Conservation (phyloP, 2,113 vertebrate genomes). For the Chloroceryle aenea region DNA sequence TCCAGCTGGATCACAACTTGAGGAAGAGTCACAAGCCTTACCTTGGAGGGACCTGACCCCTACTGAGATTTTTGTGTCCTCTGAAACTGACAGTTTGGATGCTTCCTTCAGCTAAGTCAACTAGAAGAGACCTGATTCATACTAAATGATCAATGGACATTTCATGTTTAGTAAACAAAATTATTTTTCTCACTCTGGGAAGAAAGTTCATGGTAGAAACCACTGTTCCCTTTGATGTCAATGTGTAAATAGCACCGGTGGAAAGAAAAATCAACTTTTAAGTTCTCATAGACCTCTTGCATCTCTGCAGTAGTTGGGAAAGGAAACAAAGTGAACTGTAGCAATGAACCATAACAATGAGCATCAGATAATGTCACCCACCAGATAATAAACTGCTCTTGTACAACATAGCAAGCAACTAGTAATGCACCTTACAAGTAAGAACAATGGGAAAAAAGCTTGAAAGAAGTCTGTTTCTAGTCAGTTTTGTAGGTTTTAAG, state of each 20-base stretch:
- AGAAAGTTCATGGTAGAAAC: not conserved
- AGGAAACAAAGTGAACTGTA: not conserved
- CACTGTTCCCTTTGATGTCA: not conserved
- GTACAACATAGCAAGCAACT: not conserved
- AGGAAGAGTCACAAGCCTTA: not conserved
- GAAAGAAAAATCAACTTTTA: not conserved
- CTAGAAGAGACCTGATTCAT: not conserved
- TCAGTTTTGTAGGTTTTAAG: not conserved
- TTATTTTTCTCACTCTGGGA: not conserved
- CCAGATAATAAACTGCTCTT: not conserved
- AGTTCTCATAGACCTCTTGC: not conserved
- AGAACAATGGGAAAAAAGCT: not conserved
- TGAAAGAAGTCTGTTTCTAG: not conserved
- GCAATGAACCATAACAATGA: not conserved
- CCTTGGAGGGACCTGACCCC: too few species aligned
- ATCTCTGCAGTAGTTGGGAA: not conserved
- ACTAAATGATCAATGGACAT: not conserved
- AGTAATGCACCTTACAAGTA: accelerated
- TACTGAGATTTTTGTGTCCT: not conserved
- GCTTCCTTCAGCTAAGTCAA: not conserved
- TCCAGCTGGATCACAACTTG: not conserved
- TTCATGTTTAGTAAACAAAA: not conserved
- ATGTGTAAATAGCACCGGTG: not conserved
- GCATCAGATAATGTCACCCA: not conserved
- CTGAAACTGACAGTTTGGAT: not conserved